Evolutionary conservation across 2,113 vertebrate species (phyloP).

Genomic region (Entomyzon cyanotis): DNA sequence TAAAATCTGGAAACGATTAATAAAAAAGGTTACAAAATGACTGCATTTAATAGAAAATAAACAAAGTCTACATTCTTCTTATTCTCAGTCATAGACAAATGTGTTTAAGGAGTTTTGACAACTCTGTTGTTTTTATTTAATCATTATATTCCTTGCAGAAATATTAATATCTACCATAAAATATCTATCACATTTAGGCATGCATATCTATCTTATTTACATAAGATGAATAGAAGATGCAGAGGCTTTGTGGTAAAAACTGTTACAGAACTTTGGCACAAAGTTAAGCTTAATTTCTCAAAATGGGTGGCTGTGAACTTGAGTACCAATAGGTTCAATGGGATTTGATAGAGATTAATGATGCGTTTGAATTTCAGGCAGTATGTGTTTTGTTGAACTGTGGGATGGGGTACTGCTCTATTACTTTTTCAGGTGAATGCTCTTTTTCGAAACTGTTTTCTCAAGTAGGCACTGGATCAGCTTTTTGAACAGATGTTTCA

Average conservation of each 20-base stretch:
- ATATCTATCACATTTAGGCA: background rate
- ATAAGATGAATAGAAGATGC: conserved; percentile 6
- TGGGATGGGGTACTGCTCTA: background rate
- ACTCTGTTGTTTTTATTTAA: conserved; percentile 47
- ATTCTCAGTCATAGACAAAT: background rate
- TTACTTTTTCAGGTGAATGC: background rate
- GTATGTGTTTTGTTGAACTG: background rate
- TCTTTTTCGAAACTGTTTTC: background rate
- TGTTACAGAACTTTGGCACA: background rate
- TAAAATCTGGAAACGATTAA: background rate
- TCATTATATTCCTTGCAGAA: conserved; percentile 42
- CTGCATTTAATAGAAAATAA: background rate
- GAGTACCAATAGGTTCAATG: background rate
- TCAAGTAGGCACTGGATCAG: background rate
- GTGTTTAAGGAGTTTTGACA: conserved; percentile 3
- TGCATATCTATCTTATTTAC: background rate
- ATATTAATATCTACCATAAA: conserved; percentile 30
- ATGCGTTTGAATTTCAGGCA: background rate
- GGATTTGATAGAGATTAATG: background rate
- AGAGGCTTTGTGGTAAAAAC: background rate
- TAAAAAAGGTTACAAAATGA: background rate
- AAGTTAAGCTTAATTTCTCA: background rate
- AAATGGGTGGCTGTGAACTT: background rate
- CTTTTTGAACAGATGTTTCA: background rate
- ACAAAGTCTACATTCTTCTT: background rate